phyloP scores from a whole-genome alignment of 1,140 invertebrate species.

The Polyergus mexicanus region DNA sequence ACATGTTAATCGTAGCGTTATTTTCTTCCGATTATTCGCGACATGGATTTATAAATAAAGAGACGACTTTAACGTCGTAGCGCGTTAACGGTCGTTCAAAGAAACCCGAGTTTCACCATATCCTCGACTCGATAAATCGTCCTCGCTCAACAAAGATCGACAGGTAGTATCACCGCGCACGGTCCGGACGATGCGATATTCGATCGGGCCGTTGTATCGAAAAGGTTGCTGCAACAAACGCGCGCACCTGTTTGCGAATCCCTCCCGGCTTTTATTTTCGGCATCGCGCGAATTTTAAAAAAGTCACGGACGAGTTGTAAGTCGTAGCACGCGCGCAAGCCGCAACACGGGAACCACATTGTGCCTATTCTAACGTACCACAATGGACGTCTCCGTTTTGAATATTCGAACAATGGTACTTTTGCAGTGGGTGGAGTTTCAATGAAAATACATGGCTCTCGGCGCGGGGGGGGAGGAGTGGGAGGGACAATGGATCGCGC shows the following conservation, averaged over 20 bases:
- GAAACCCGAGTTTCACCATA: slow-evolving; percentile 35
- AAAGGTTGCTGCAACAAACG: neutral
- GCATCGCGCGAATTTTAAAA: slow-evolving; percentile 72
- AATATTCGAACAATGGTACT: slow-evolving; percentile 81
- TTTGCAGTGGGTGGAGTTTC: slow-evolving; percentile 74
- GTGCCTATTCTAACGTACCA: slow-evolving; percentile 72
- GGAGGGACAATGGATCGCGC: slow-evolving; percentile 77
- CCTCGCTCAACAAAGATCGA: slow-evolving; percentile 34
- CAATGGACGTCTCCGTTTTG: slow-evolving; percentile 78
- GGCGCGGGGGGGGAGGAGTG: slow-evolving; percentile 35
- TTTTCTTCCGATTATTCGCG: slow-evolving; percentile 49
- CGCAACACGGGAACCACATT: slow-evolving; percentile 77
- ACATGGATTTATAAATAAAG: slow-evolving; percentile 52
- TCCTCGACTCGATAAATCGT: slow-evolving; percentile 28
- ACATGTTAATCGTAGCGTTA: slow-evolving; percentile 34
- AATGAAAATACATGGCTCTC: slow-evolving; percentile 75
- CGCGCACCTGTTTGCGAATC: slow-evolving; percentile 40
- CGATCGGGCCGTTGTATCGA: neutral
- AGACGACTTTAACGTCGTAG: slow-evolving; percentile 54
- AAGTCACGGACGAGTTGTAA: slow-evolving; percentile 75
- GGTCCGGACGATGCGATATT: neutral
- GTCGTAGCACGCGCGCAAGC: slow-evolving; percentile 74
- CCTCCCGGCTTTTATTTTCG: slow-evolving; percentile 41
- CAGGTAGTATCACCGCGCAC: neutral
- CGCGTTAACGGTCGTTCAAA: slow-evolving; percentile 52